phyloP scores from a whole-genome alignment of 2,888 invertebrate species.

The Tenthredo amoena region DNA sequence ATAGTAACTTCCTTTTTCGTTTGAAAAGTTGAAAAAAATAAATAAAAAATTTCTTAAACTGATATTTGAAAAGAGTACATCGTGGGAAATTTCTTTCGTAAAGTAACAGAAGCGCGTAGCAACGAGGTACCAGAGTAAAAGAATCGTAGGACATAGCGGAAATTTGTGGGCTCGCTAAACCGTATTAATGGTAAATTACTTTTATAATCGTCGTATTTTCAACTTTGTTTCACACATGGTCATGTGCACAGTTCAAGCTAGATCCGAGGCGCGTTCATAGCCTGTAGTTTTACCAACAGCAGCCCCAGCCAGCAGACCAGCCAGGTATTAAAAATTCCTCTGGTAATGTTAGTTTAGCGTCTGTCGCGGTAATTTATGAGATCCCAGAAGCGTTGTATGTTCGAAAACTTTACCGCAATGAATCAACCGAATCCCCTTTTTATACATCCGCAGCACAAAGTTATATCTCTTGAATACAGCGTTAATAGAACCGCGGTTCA shows the following conservation, averaged over 20 bases:
- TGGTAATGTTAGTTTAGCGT: conserved; percentile 55
- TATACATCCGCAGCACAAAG: background rate
- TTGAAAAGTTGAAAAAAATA: background rate
- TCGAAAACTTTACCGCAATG: conserved; percentile 67
- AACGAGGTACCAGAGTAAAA: background rate
- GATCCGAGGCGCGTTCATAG: background rate
- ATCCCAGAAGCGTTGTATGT: conserved; percentile 67
- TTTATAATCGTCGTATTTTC: conserved; percentile 48
- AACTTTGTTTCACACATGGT: conserved; percentile 36
- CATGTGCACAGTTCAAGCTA: background rate
- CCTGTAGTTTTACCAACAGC: background rate
- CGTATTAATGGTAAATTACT: conserved; percentile 50
- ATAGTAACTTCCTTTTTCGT: too few species aligned
- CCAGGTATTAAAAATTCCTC: conserved; percentile 60
- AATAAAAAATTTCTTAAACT: background rate
- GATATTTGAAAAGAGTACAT: background rate
- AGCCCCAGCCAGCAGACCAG: conserved; percentile 48
- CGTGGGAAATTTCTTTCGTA: background rate
- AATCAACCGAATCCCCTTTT: conserved; percentile 59
- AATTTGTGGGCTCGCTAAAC: conserved; percentile 36
- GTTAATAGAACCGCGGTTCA: conserved; percentile 7
- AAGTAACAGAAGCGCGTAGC: background rate
- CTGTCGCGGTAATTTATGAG: conserved; percentile 66
- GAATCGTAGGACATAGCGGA: background rate
- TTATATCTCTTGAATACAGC: background rate